These are phyloP conservation scores for Hapalemur alaotrensis DNA, from an alignment of 2,797 vertebrate species.

Conservation along the genomic window DNA sequence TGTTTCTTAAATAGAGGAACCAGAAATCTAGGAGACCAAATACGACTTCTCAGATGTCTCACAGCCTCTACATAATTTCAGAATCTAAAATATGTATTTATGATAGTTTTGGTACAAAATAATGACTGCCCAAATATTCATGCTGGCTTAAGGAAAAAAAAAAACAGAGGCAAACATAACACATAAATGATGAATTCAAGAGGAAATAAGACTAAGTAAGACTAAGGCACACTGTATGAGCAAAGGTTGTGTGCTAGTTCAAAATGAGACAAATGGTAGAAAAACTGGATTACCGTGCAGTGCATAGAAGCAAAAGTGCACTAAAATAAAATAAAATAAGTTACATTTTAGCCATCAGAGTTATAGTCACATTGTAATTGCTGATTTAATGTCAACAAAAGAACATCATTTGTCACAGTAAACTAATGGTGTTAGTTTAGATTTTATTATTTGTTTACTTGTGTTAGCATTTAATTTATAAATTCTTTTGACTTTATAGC, in stretches of 20 bases:
- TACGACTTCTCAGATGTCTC: not conserved
- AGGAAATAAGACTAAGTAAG: not conserved
- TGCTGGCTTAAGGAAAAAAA: not conserved
- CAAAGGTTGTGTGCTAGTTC: not conserved
- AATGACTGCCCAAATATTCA: not conserved
- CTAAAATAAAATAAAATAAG: not conserved
- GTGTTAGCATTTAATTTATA: conserved; percentile 48
- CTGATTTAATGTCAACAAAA: conserved; percentile 9
- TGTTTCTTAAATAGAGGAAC: not conserved
- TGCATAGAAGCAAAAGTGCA: not conserved
- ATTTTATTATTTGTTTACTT: conserved; percentile 51
- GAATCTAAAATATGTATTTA: not conserved
- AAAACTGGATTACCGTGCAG: not conserved
- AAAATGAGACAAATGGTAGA: not conserved
- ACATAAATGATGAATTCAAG: not conserved
- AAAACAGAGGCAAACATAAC: not conserved
- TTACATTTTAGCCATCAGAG: not conserved
- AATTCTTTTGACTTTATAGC: conserved; percentile 46
- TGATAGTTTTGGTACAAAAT: not conserved
- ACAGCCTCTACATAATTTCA: not conserved
- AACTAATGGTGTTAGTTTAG: conserved; percentile 21
- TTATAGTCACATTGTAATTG: not conserved
- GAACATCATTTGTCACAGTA: not conserved
- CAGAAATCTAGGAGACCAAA: not conserved
- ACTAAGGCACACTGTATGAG: not conserved